Percentiles rank a stretch among this genome's conserved stretches.
Evolutionary conservation across 2,797 vertebrate genomes (phyloP).

Genomic region (Enoplosus armatus): DNA sequence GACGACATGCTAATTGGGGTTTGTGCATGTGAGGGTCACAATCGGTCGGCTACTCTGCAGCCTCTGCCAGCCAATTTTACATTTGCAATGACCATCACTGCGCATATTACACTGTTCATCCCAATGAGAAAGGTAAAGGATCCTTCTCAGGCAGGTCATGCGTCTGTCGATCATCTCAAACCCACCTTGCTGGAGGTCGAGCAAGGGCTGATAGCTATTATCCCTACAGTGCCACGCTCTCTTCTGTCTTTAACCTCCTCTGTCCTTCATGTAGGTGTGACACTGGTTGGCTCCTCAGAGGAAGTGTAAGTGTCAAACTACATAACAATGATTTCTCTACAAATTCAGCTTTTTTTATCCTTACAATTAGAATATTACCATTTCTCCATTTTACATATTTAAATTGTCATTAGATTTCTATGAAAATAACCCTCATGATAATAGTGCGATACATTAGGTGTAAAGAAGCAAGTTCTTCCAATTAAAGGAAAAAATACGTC

Average conservation of each 20-base stretch:
- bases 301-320: not conserved
- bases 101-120: not conserved
- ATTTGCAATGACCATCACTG: conserved; percentile 21
- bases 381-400: not conserved
- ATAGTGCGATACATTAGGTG: not conserved
- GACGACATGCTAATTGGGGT: not conserved
- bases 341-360: not conserved
- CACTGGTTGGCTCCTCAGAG: not conserved
- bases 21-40: conserved; percentile 1
- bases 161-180: conserved; percentile 24
- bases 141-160: conserved; percentile 16
- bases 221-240: conserved; percentile 1
- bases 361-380: not conserved
- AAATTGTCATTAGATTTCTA: not conserved
- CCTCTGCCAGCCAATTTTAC: conserved; percentile 5
- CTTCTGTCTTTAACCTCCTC: conserved; percentile 24
- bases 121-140: conserved; percentile 21
- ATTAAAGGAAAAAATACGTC: not conserved
- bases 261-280: conserved; percentile 22
- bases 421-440: not conserved
- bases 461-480: not conserved
- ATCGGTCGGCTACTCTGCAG: not conserved
- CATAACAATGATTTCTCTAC: not conserved
- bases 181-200: conserved; percentile 28
- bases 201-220: conserved; percentile 21